A percentile compares a stretch with the other conserved stretches of the same genome.
These are phyloP conservation scores for Cariama cristata DNA, from an alignment of 2,113 vertebrate species.

Conservation along the genomic window DNA sequence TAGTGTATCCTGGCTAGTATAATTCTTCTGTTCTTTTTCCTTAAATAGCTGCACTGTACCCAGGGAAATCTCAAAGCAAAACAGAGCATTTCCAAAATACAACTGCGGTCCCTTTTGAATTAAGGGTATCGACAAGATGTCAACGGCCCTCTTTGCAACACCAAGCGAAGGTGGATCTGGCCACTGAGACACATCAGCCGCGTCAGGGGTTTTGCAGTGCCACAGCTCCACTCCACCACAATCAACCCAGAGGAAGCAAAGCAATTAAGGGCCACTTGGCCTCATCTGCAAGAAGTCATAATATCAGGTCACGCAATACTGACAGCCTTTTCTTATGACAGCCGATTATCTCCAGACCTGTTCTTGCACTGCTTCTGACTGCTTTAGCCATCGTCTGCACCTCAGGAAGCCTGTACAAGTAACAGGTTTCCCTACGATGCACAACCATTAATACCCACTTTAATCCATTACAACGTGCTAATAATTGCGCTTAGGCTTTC, in stretches of 20 bases:
- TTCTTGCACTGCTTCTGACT: not conserved
- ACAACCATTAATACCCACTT: not conserved
- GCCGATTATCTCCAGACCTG: not conserved
- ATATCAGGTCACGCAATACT: not conserved
- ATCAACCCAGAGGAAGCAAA: not conserved
- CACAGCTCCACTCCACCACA: not conserved
- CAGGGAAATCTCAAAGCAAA: not conserved
- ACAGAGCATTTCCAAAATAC: not conserved
- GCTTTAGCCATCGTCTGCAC: not conserved
- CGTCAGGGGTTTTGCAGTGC: not conserved
- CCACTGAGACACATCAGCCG: not conserved
- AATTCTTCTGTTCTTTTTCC: not conserved
- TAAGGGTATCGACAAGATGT: not conserved
- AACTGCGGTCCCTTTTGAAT: not conserved
- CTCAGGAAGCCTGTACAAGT: not conserved
- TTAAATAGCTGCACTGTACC: not conserved
- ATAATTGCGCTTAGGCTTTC: not conserved
- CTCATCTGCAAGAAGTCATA: not conserved
- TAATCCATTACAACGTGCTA: not conserved
- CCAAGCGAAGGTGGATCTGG: not conserved
- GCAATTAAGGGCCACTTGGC: not conserved
- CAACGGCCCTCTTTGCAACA: not conserved
- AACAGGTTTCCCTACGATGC: not conserved
- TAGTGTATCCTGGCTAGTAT: fast-evolving
- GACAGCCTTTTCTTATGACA: not conserved